Percentiles rank a stretch among this genome's conserved stretches.
Conservation (phyloP, 2,797 vertebrate genomes). For the Phylloscopus collybita region DNA sequence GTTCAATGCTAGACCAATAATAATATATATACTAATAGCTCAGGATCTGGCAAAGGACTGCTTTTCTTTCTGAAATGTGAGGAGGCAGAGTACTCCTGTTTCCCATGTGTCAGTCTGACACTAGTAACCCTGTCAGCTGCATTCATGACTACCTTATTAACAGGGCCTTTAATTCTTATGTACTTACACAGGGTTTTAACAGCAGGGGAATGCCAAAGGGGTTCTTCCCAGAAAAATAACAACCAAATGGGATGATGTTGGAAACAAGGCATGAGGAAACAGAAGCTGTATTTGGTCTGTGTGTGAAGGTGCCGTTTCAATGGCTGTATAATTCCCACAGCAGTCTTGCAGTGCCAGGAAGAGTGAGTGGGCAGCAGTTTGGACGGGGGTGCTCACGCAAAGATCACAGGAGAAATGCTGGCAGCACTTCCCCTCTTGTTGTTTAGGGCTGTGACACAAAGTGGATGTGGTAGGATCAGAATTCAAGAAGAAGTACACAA, state of each 20-base stretch:
- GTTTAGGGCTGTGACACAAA: conserved; percentile 45
- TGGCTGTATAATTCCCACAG: conserved; percentile 3
- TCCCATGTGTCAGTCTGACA: neutral
- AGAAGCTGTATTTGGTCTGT: conserved; percentile 38
- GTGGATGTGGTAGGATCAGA: conserved; percentile 52
- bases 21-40: neutral
- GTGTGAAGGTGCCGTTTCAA: neutral
- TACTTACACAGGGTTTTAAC: neutral
- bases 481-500: conserved; percentile 49
- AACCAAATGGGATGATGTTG: neutral
- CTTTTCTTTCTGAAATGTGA: neutral
- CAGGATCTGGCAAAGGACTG: neutral
- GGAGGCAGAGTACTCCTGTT: neutral
- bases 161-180: neutral
- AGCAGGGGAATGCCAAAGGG: neutral
- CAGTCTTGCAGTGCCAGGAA: conserved; percentile 28
- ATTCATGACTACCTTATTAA: neutral
- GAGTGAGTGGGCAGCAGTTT: conserved; percentile 32
- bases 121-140: neutral
- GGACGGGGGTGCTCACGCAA: neutral
- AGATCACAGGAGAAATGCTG: conserved; percentile 46
- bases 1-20: neutral
- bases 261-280: conserved; percentile 20
- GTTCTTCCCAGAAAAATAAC: conserved; percentile 22
- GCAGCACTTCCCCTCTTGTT: conserved; percentile 15